Evolutionary conservation across 2,113 vertebrate genomes (phyloP), one percentile per base, ranked within the genome.

Genomic region (Neodon shergylaensis): DNA sequence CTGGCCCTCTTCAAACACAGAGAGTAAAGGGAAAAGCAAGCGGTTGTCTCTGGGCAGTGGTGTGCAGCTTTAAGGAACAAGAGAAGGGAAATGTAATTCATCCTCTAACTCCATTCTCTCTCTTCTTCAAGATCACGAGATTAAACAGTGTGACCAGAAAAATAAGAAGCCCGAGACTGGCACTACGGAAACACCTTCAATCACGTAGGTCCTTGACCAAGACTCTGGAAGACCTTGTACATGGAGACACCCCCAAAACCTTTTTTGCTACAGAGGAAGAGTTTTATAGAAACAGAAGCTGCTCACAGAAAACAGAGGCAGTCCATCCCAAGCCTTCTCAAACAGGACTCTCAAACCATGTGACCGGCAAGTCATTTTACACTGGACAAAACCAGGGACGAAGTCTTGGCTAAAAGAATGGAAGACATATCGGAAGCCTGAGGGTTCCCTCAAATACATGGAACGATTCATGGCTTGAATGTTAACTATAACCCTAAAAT

Each of bases 211-310:
- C 58, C 28, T 94, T 72, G 65, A 61, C 31, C 39, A 93, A 81
- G 61, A 88, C 13, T 52, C 73, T 63, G 39, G 52, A 78, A 95
- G 76, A 78, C 19, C 26, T 88, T 65, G n/a, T 5, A 70, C 8
- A 11, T 54, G 47, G 42, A 92, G 39, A 73, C 54, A 49, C 14
- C 36, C 36, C 66, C 26, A 73, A 49, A 19, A 70, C 36, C 94
- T 78, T 92, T 54, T 94, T 42, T 42, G 16, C 42, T 91, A 47
- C 21, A 91, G 94, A 76, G 28, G 36, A 81, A 95, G 65, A 21
- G 63, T 94, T 54, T 31, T 73, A 70, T 39, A 36, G 72, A 52
- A 54, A 49, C 21, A n/a, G 68, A 52, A 66, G 77, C n/a, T 85
- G 12, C 9, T 87, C 21, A 76, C 8, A 54, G 63, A 79, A 16